Conservation (phyloP, 2,888 invertebrate genomes). For the Xestia c-nigrum region DNA sequence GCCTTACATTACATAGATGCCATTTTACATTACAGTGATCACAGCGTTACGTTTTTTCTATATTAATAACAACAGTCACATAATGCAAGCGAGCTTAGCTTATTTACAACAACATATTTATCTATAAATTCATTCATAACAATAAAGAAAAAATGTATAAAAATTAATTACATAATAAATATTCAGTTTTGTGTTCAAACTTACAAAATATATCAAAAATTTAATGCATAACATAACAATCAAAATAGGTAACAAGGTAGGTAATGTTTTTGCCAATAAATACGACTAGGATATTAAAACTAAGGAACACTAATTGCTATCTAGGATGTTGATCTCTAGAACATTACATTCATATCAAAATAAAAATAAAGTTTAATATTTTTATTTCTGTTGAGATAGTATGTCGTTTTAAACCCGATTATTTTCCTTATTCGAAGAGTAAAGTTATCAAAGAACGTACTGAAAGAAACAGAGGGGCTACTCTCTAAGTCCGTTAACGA, state of each 20-base stretch:
- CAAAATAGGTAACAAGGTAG: constrained; percentile 67
- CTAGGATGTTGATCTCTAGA: constrained; percentile 78
- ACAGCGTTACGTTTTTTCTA: constrained; percentile 76
- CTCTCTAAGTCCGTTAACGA: too few relatives aligned
- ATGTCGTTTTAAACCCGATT: constrained; percentile 48
- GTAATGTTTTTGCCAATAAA: constrained; percentile 89
- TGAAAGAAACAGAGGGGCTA: background rate
- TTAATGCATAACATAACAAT: constrained; percentile 70
- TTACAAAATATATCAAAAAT: constrained; percentile 67
- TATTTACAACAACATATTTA: constrained; percentile 86
- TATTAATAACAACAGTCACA: constrained; percentile 89
- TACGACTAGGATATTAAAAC: constrained; percentile 69
- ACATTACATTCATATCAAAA: constrained; percentile 60
- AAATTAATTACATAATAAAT: constrained; percentile 70
- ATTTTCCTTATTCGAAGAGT: background rate
- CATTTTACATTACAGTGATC: constrained; percentile 82
- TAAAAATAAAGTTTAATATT: constrained; percentile 14
- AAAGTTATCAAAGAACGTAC: background rate
- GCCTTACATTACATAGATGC: constrained; percentile 85
- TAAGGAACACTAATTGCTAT: constrained; percentile 73
- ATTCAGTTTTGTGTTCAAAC: constrained; percentile 67
- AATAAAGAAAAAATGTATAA: constrained; percentile 75
- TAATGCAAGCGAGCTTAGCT: constrained; percentile 89
- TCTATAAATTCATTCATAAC: constrained; percentile 76
- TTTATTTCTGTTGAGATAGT: constrained; percentile 54